Evolutionary conservation across 1,140 invertebrate genomes (phyloP).

Genomic region (Pseudomyrmex pallidus): DNA sequence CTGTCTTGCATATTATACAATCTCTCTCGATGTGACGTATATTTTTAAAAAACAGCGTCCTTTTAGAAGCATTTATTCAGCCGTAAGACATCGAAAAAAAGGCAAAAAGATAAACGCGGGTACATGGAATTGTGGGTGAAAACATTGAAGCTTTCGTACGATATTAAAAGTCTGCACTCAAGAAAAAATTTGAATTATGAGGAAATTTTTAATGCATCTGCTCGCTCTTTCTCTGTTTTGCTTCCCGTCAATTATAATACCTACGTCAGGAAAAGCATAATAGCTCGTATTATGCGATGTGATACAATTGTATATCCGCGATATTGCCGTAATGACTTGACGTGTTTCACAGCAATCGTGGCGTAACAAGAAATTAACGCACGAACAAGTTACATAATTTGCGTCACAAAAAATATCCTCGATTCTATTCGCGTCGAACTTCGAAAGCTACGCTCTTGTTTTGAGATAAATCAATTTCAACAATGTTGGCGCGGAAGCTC

Average conservation of each 20-base stretch:
- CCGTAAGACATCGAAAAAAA: neutral
- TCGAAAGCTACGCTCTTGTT: neutral
- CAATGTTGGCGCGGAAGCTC: neutral
- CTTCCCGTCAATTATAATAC: neutral
- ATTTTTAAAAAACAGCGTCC: neutral
- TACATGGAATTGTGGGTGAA: neutral
- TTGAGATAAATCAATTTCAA: slow-evolving; percentile 43
- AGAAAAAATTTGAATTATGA: neutral
- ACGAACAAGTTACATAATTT: slow-evolving; percentile 9
- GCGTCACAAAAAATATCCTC: neutral
- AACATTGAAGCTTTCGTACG: neutral
- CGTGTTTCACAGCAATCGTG: neutral
- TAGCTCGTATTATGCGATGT: neutral
- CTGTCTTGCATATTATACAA: slow-evolving; percentile 16
- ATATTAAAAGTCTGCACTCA: neutral
- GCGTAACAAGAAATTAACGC: neutral
- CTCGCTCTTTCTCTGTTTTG: neutral
- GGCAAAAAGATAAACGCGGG: neutral
- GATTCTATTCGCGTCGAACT: slow-evolving; percentile 4
- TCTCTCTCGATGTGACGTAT: neutral
- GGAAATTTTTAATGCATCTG: neutral
- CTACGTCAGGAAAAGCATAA: too few relatives aligned
- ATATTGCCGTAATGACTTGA: neutral
- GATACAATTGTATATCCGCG: neutral
- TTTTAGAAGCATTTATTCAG: slow-evolving; percentile 22